Conservation (phyloP, 2,797 vertebrate genomes). For the Oceanodroma leucorhoa region DNA sequence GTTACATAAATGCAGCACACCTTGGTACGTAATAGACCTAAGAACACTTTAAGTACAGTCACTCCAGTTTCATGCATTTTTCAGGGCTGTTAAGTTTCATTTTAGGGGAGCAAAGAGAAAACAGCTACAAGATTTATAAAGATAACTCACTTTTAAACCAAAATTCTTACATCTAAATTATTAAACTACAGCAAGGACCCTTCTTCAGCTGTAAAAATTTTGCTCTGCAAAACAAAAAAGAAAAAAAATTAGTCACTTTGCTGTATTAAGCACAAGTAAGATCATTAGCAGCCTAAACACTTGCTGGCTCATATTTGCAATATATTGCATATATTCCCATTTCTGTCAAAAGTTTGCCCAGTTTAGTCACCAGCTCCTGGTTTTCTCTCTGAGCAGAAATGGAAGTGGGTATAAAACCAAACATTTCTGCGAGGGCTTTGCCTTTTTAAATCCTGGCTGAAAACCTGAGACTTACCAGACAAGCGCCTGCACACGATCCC, state of each 20-base stretch:
- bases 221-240: conserved; percentile 48
- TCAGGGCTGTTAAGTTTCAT: background rate
- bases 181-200: background rate
- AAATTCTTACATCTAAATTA: background rate
- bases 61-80: background rate
- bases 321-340: background rate
- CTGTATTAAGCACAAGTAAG: background rate
- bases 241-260: background rate
- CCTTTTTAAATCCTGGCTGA: background rate
- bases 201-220: conserved; percentile 22
- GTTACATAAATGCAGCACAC: background rate
- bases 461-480: background rate
- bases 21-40: background rate
- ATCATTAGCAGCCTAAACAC: background rate
- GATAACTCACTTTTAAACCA: background rate
- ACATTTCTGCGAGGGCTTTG: background rate
- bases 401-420: background rate
- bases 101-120: background rate
- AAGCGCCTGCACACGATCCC: accelerated
- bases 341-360: background rate
- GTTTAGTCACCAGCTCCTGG: background rate
- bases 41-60: background rate
- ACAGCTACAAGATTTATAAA: background rate
- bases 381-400: background rate
- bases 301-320: background rate